Conservation (phyloP, 1,140 invertebrate species). For the Argopecten irradians region DNA sequence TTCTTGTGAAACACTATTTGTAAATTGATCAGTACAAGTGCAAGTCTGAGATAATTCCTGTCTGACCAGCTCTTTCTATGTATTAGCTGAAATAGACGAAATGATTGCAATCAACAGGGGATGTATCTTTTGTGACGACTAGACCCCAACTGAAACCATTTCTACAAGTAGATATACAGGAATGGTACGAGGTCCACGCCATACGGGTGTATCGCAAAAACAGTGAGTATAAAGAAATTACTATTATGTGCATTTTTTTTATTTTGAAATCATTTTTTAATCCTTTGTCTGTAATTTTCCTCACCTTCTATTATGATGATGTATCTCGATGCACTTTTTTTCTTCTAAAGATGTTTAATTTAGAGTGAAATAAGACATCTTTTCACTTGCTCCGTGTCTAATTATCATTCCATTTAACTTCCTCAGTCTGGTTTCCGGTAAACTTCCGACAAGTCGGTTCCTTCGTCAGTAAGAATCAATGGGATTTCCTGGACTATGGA, state of each 20-base stretch:
- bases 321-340: neutral
- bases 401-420: neutral
- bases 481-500: slow-evolving; percentile 47
- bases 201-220: slow-evolving; percentile 30
- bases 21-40: too few relatives aligned
- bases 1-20: too few relatives aligned
- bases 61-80: too few relatives aligned
- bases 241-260: neutral
- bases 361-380: neutral
- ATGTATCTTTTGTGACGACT: neutral
- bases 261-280: neutral
- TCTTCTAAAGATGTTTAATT: neutral
- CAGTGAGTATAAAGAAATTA: slow-evolving; percentile 31
- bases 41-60: too few relatives aligned
- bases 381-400: neutral
- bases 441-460: slow-evolving; percentile 41
- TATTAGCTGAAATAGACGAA: too few relatives aligned
- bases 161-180: slow-evolving; percentile 42
- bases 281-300: neutral
- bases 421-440: slow-evolving; percentile 41
- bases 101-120: neutral
- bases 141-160: slow-evolving; percentile 42
- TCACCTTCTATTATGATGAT: neutral
- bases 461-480: slow-evolving; percentile 42
- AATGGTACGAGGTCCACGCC: slow-evolving; percentile 48